Evolutionary conservation across 1,140 invertebrate genomes (phyloP), one percentile per base, ranked within the genome.

Genomic region (Chironomus striatipennis): DNA sequence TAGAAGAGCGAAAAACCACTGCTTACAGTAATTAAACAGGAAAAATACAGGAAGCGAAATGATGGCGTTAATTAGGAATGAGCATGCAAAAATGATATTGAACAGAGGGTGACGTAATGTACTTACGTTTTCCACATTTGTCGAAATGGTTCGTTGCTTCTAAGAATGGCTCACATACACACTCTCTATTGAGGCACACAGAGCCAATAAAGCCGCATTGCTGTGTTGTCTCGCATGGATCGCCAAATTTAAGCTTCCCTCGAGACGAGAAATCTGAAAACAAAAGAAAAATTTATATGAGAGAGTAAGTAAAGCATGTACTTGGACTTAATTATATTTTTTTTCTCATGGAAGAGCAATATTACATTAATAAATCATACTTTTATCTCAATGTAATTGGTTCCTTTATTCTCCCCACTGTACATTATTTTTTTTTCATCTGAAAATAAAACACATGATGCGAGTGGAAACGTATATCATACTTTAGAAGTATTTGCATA

Each of bases 91-190:
- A 57, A 2, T 34, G 24, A 34, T 57, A 57, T 57, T 57, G 47
- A 57, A 12, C 5, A 15, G 15, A 47, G 15, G 8, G 5, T 34
- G 24, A 34, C 24, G 24, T 34, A 34, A 34, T 34, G 7, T 18
- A 86, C 88, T 88, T 83, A 93, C 91, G 85, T 85, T 89, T 87
- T 78, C 91, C 92, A 84, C 92, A 94, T 83, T 93, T 93, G 80
- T 94, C 90, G 76, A 92, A 84, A 81, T 93, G 90, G 85, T 94
- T 93, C 78, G 90, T 93, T 17, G 88, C 87, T 7, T 85, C 86
- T 75, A 89, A 85, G 77, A 91, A 90, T 10, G 88, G 86, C 67
- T 85, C 86, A 80, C 92, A 94, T 76, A 86, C 84, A 79, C 92
- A 94, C 76, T 85, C 87, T 77, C 87, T 87, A 77, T 87, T 88